phyloP scores from a whole-genome alignment of 2,888 invertebrate genomes.

The Matsumyia berberina region DNA sequence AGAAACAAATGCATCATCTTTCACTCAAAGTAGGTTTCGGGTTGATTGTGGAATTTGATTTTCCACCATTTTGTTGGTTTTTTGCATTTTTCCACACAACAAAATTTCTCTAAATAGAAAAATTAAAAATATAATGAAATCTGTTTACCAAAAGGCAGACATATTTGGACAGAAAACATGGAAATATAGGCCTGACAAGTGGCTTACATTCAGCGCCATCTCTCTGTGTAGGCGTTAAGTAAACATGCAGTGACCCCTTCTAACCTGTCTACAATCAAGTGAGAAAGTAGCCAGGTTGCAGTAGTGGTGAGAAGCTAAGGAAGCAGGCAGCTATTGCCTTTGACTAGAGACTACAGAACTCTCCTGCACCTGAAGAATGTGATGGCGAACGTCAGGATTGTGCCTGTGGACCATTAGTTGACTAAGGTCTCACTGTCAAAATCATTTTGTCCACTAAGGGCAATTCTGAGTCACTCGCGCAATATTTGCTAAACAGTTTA shows the following conservation, averaged over 20 bases:
- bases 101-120: constrained; percentile 27
- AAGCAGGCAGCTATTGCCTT: too few relatives aligned
- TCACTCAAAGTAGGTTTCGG: not conserved
- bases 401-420: too few relatives aligned
- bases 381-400: too few relatives aligned
- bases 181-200: not conserved
- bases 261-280: not conserved
- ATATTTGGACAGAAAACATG: not conserved
- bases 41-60: constrained; percentile 29
- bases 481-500: too few relatives aligned
- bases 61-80: constrained; percentile 19
- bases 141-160: not conserved
- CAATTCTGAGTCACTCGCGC: too few relatives aligned
- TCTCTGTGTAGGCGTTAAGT: not conserved
- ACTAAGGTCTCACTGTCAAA: too few relatives aligned
- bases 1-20: constrained; percentile 35
- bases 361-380: too few relatives aligned
- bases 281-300: not conserved
- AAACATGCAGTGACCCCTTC: not conserved
- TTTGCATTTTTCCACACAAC: constrained; percentile 23
- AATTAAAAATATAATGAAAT: constrained; percentile 11
- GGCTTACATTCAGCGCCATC: constrained; percentile 16
- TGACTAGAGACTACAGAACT: too few relatives aligned
- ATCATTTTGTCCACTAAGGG: too few relatives aligned
- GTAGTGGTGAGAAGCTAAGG: too few relatives aligned